phyloP scores from a whole-genome alignment of 2,888 invertebrate species.

The Scaptomyza cyrtandrae region DNA sequence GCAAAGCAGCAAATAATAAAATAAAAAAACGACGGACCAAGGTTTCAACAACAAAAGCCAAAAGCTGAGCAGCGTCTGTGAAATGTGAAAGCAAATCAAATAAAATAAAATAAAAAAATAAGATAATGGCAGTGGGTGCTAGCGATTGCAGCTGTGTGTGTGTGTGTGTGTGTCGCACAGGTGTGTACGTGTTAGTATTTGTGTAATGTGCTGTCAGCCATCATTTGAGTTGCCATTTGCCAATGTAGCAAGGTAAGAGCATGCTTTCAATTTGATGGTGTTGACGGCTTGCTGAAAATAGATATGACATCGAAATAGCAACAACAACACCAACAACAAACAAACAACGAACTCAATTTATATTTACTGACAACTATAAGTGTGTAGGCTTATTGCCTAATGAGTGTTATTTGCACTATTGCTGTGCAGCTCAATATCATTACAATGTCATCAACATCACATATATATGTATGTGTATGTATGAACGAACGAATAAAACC shows the following conservation, averaged over 20 bases:
- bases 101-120: conserved; percentile 73
- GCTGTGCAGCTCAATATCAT: conserved; percentile 44
- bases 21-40: conserved; percentile 33
- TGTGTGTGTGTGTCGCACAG: conserved; percentile 18
- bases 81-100: conserved; percentile 69
- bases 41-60: conserved; percentile 55
- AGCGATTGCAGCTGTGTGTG: conserved; percentile 28
- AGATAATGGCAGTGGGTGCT: conserved; percentile 56
- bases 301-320: conserved; percentile 38
- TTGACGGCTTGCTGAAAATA: conserved; percentile 46
- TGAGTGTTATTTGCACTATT: conserved; percentile 50
- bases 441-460: conserved; percentile 42
- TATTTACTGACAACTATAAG: conserved; percentile 37
- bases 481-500: background rate
- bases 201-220: conserved; percentile 43
- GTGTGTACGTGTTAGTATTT: conserved; percentile 19
- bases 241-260: conserved; percentile 45
- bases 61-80: conserved; percentile 42
- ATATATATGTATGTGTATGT: background rate
- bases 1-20: background rate
- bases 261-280: conserved; percentile 45
- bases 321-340: conserved; percentile 29
- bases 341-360: conserved; percentile 35
- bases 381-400: conserved; percentile 45
- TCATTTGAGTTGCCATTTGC: conserved; percentile 55